Base-by-base conservation (phyloP, 2,888 invertebrate genomes). In the Tetragnatha montana region DNA sequence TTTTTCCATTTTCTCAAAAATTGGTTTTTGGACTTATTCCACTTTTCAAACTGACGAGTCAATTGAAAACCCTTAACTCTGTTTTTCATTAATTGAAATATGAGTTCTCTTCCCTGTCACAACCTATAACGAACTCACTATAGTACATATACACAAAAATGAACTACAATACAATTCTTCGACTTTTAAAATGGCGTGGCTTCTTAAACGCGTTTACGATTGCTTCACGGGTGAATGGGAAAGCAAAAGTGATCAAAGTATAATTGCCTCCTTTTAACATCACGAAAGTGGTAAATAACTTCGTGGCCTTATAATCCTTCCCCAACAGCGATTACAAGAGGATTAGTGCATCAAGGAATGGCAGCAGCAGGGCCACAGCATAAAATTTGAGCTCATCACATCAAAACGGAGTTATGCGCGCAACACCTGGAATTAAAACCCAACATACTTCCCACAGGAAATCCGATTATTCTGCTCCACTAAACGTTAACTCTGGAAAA, bases 381-480 rank as follows among this genome's bases (percentile, higher is more conserved):
- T 73, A 21, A 73, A 73, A 19, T 22, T 22, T 10, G 73, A 47
- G 3, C 10, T 19, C 47, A 21, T 6, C 50, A 19, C 70, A 47
- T 70, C 69, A 70, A 81, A 81, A 70, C 35, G 21, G 51, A 21
- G 60, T 60, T 79, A 60, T 6, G 68, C 60, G 60, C 4, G 8
- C 10, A 79, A 60, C 60, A 79, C 60, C 60, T 19, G 68, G 79
- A 79, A 79, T 79, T 80, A 80, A 80, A 80, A 80, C 68, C 69
- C 80, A 80, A 60, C 68, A 78, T 35, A 80, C 80, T 68, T 14
- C 79, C 19, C 19, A n/a, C n/a, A 51, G 19, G 51, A 80, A 35
- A n/a, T 17, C 68, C 68, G 80, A 80, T 80, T 80, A 80, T 51
- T 22, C 68, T 80, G 80, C 80, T 80, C 69, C 60, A 80, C 76